Conservation (phyloP, 2,888 invertebrate genomes). For the Andrena hattorfiana region DNA sequence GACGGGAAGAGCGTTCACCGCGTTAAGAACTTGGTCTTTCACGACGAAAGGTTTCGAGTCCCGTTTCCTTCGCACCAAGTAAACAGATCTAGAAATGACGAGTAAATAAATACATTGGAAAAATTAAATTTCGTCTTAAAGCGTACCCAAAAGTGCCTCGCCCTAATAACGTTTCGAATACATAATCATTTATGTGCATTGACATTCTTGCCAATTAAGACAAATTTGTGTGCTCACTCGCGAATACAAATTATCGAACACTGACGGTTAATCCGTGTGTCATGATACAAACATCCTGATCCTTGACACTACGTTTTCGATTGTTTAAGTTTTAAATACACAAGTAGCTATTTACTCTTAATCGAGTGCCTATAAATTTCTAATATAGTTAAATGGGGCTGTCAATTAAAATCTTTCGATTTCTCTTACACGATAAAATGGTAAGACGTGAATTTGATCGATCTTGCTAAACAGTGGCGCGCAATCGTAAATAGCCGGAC, state of each 20-base stretch:
- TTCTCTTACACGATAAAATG: not conserved
- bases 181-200: constrained; percentile 59
- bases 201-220: constrained; percentile 32
- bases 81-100: constrained; percentile 72
- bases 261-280: not conserved
- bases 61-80: constrained; percentile 74
- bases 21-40: constrained; percentile 73
- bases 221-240: not conserved
- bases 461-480: not conserved
- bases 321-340: not conserved
- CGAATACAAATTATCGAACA: not conserved
- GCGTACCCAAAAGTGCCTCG: constrained; percentile 77
- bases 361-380: not conserved
- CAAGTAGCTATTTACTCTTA: not conserved
- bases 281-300: constrained; percentile 8
- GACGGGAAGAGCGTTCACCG: constrained; percentile 56
- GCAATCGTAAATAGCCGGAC: not conserved
- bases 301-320: not conserved
- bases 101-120: not conserved
- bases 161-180: constrained; percentile 72
- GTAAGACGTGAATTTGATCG: not conserved
- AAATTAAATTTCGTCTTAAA: not conserved
- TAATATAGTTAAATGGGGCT: not conserved
- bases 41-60: constrained; percentile 78
- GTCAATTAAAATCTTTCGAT: not conserved